These are phyloP conservation scores for Heteractis magnifica DNA, from an alignment of 92 coral and sea anemone genomes.

Conservation along the genomic window DNA sequence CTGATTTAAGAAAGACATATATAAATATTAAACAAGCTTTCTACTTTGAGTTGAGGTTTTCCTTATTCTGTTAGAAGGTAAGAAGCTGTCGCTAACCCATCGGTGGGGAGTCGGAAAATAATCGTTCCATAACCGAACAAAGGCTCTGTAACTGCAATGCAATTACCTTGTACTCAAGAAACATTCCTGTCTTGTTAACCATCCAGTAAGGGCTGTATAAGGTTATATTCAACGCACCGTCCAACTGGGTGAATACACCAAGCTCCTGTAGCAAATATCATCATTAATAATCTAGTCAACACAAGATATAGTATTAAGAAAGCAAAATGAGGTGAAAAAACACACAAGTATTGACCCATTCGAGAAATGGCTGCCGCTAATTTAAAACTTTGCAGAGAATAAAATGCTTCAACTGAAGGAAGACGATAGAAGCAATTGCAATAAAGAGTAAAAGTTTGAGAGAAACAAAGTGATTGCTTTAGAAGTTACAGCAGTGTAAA, in stretches of 20 bases:
- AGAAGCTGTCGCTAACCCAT: too few species aligned
- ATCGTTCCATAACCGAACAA: not conserved
- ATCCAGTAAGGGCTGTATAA: constrained; percentile 93
- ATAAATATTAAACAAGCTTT: not conserved
- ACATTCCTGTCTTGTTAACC: constrained; percentile 93
- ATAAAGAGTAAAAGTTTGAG: not conserved
- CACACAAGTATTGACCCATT: too few species aligned
- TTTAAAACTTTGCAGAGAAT: too few species aligned
- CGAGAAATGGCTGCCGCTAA: too few species aligned
- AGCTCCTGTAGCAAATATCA: constrained; percentile 54
- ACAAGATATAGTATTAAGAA: too few species aligned
- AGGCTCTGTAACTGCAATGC: not conserved
- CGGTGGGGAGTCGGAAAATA: not conserved
- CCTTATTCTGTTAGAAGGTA: too few species aligned
- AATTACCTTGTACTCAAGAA: constrained; percentile 81
- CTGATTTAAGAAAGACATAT: not conserved
- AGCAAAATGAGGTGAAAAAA: too few species aligned
- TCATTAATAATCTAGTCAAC: too few species aligned
- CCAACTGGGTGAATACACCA: constrained; percentile 65
- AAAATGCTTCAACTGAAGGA: too few species aligned
- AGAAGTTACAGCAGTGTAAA: too few species aligned
- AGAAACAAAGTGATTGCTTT: too few species aligned
- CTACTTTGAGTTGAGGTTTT: not conserved
- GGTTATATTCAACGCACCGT: constrained; percentile 83
- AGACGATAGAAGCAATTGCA: too few species aligned